Evolutionary conservation across 2,797 vertebrate species (phyloP).

Genomic region (Otolemur crassicaudatus): DNA sequence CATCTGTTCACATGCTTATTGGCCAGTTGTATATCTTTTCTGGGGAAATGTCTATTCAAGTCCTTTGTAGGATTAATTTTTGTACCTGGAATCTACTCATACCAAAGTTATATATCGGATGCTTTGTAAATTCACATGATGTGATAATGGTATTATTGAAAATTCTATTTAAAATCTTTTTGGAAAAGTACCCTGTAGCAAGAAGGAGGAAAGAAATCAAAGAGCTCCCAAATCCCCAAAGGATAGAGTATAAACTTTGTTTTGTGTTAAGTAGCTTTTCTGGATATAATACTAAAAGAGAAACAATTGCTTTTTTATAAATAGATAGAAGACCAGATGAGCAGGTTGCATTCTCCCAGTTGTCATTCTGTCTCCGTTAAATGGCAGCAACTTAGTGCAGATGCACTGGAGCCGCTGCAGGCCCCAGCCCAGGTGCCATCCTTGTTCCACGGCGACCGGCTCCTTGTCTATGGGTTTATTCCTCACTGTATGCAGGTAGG

Average conservation of each 20-base stretch:
- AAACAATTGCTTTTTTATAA: slow-evolving; percentile 40
- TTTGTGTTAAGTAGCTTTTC: not conserved
- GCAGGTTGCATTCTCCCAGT: slow-evolving; percentile 87
- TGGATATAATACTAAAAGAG: not conserved
- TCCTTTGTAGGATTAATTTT: slow-evolving; percentile 9
- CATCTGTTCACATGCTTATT: not conserved
- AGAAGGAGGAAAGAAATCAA: not conserved
- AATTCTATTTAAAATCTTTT: not conserved
- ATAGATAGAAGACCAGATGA: slow-evolving; percentile 89
- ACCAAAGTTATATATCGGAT: not conserved
- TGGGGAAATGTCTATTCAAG: not conserved
- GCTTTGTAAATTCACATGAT: slow-evolving; percentile 26
- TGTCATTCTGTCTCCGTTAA: slow-evolving; percentile 93
- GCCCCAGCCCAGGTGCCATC: slow-evolving; percentile 91
- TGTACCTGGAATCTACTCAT: not conserved
- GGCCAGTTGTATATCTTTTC: not conserved
- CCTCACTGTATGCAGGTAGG: slow-evolving; percentile 92
- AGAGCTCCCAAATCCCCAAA: not conserved
- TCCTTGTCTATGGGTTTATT: slow-evolving; percentile 93
- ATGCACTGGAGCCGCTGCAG: slow-evolving; percentile 86
- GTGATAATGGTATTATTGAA: not conserved
- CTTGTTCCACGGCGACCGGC: slow-evolving; percentile 90
- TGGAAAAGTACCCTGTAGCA: not conserved
- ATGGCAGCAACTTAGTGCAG: slow-evolving; percentile 91
- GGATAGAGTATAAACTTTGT: not conserved